Conservation (phyloP, 2,888 invertebrate species). For the Julus scandinavius region DNA sequence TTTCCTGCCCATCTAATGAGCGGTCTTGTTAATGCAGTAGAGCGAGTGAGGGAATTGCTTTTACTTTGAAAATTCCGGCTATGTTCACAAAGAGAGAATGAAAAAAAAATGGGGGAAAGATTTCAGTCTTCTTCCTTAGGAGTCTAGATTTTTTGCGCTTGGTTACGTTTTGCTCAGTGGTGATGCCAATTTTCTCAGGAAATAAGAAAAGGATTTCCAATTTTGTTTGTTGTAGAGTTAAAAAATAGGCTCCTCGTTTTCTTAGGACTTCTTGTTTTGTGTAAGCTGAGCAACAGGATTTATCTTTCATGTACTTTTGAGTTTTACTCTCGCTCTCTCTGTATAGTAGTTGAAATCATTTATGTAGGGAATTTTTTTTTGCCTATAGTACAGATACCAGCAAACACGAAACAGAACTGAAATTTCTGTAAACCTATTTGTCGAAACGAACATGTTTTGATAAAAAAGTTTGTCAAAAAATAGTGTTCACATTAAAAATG, state of each 20-base stretch:
- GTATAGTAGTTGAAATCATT: too few species aligned
- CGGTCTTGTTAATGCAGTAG: conserved; percentile 49
- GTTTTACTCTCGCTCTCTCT: background rate
- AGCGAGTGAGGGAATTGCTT: conserved; percentile 44
- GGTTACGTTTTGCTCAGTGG: background rate
- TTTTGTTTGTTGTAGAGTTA: conserved; percentile 11
- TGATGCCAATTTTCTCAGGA: conserved; percentile 23
- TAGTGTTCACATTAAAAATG: too few species aligned
- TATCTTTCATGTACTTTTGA: background rate
- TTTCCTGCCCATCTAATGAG: conserved; percentile 48
- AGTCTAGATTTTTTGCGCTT: conserved; percentile 8
- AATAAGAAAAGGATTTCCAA: conserved; percentile 14
- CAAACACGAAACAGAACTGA: too few species aligned
- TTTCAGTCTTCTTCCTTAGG: background rate
- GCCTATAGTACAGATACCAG: too few species aligned
- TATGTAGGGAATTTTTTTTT: too few species aligned
- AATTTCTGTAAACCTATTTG: too few species aligned
- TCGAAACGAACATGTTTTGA: too few species aligned
- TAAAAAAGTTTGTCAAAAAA: too few species aligned
- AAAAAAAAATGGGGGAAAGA: background rate
- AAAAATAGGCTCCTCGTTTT: background rate
- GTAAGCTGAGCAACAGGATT: background rate
- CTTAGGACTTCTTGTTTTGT: background rate
- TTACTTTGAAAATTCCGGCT: conserved; percentile 37
- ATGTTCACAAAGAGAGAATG: background rate